Conservation (phyloP, 2,797 vertebrate genomes). For the Sus cebifrons region DNA sequence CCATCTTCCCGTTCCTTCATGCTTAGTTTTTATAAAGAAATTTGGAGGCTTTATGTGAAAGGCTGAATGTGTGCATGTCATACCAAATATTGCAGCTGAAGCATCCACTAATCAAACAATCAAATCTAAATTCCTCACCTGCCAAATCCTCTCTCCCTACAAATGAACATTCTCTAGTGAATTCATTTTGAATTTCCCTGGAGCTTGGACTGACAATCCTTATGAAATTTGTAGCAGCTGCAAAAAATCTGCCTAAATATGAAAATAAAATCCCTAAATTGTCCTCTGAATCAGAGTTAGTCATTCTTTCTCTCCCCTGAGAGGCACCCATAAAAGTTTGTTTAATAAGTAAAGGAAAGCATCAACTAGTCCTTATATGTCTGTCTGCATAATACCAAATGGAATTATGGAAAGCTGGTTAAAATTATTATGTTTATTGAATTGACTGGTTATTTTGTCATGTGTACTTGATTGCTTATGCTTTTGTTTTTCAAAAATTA, state of each 20-base stretch:
- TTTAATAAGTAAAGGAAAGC: slow-evolving; percentile 21
- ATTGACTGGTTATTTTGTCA: slow-evolving; percentile 6
- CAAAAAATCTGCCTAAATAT: slow-evolving; percentile 56
- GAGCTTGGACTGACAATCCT: slow-evolving; percentile 43
- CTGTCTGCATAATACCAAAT: not conserved
- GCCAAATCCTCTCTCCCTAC: not conserved
- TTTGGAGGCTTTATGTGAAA: not conserved
- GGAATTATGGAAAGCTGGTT: slow-evolving; percentile 40
- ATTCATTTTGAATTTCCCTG: slow-evolving; percentile 57
- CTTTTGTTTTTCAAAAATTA: slow-evolving; percentile 60
- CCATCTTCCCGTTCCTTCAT: not conserved
- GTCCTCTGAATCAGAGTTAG: slow-evolving; percentile 30
- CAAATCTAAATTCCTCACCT: slow-evolving; percentile 70
- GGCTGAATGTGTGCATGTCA: slow-evolving; percentile 42
- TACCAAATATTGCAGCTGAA: slow-evolving; percentile 42
- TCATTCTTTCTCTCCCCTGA: not conserved
- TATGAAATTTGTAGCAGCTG: slow-evolving; percentile 76
- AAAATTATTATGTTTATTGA: slow-evolving; percentile 24
- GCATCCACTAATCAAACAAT: slow-evolving; percentile 55
- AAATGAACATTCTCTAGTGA: not conserved
- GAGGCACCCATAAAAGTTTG: not conserved
- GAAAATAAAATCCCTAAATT: slow-evolving; percentile 58
- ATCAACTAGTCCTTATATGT: not conserved
- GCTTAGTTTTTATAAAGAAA: slow-evolving; percentile 45
- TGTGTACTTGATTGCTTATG: not conserved